Evolutionary conservation across 1,140 invertebrate genomes (phyloP).

Genomic region (Drosophila pectinifera): DNA sequence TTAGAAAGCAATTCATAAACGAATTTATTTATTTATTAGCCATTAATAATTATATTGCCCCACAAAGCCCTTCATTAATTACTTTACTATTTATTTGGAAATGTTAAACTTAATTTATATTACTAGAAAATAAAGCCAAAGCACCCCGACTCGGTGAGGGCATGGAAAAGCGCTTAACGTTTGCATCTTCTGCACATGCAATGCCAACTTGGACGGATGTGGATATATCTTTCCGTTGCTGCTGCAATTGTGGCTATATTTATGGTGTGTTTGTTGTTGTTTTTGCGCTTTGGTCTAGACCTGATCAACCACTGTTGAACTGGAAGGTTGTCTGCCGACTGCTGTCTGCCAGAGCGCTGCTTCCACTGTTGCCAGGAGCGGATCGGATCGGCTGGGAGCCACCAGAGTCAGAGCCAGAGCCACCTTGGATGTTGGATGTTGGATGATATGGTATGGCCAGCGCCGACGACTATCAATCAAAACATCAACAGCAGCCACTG

Average conservation of each 20-base stretch:
- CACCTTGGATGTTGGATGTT: slow-evolving; percentile 60
- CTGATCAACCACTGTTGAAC: slow-evolving; percentile 47
- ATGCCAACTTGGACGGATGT: slow-evolving; percentile 50
- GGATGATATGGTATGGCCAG: slow-evolving; percentile 15
- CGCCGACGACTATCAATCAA: slow-evolving; percentile 71
- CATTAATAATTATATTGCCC: neutral
- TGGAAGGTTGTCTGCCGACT: slow-evolving; percentile 45
- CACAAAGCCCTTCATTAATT: neutral
- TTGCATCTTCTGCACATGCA: slow-evolving; percentile 67
- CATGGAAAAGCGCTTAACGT: slow-evolving; percentile 59
- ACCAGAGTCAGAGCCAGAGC: slow-evolving; percentile 17
- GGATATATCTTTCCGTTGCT: slow-evolving; percentile 25
- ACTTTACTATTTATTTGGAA: neutral
- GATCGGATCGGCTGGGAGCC: slow-evolving; percentile 12
- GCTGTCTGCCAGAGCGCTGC: neutral
- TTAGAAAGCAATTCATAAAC: neutral
- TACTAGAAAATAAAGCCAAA: neutral
- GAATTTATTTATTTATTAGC: neutral
- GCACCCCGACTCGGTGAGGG: neutral
- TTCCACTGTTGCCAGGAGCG: slow-evolving; percentile 42
- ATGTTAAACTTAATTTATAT: neutral
- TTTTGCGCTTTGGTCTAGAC: slow-evolving; percentile 36
- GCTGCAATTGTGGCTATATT: neutral
- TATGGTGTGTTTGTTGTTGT: slow-evolving; percentile 6
- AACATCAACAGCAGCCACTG: slow-evolving; percentile 64